Evolutionary conservation across 2,888 invertebrate species (phyloP), one percentile per base, ranked within the genome.

Genomic region (Crocallis elinguaria): DNA sequence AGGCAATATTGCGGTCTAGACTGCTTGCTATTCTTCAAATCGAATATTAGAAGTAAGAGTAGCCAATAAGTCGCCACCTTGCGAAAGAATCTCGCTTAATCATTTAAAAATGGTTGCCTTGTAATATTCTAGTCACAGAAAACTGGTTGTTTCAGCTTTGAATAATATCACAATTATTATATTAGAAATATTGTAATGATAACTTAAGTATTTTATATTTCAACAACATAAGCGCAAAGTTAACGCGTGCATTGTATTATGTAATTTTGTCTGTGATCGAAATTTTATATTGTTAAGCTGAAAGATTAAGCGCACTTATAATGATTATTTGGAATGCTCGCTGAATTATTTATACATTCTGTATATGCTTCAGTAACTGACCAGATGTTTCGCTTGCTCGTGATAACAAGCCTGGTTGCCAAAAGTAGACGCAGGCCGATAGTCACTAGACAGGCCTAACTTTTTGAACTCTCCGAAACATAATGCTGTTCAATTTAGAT

Each of bases 211-310:
- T 87, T 86, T 87, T 86, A 80, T 87, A 87, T 81, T 84, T 82
- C 77, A 82, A 82, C 75, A 80, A 79, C 77, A 81, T 82, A 75
- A 69, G 82, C 84, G 88, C 84, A 81, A 79, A 78, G 71, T 77
- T 78, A 78, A 77, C 67, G 84, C 80, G 83, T 82, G 75, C 77
- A 81, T 82, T 77, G 82, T 86, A 82, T 80, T 83, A 80, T 86
- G 88, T 88, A 87, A 89, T 89, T 89, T 87, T 89, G 85, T 88
- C 89, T 90, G 90, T 90, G 90, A 90, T 90, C 87, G 74, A 88
- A 88, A 87, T 86, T 84, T 85, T 87, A 85, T 88, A 89, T 88
- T 82, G 79, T 84, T 90, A 89, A 86, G 88, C 88, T 84, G 85
- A 78, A 78, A 77, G 75, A 68, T 78, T 64, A 82, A 84, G 73